Evolutionary conservation across 2,113 vertebrate species (phyloP).

Genomic region (Polypterus bichir): DNA sequence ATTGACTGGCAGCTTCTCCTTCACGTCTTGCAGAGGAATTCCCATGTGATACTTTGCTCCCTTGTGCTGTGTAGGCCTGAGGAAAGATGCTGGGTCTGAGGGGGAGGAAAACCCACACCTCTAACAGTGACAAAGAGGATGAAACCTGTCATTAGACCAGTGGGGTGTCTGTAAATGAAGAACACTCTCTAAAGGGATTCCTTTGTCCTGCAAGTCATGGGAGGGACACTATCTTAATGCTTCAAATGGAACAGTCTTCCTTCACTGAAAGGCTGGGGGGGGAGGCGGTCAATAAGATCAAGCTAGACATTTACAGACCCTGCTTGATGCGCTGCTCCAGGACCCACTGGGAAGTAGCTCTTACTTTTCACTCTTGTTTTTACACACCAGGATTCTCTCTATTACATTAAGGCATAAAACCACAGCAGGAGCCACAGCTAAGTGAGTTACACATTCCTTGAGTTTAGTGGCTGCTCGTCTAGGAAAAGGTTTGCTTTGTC

Average conservation of each 20-base stretch:
- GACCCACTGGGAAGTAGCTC: background rate
- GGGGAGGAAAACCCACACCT: background rate
- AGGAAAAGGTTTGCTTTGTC: too few species aligned
- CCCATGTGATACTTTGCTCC: too few species aligned
- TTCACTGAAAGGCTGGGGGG: too few species aligned
- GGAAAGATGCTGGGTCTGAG: background rate
- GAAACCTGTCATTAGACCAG: background rate
- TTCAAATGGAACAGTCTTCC: background rate
- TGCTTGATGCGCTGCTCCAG: background rate
- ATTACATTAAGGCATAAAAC: too few species aligned
- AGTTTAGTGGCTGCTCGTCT: too few species aligned
- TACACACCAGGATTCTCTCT: too few species aligned
- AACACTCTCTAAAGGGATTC: background rate
- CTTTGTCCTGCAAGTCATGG: background rate
- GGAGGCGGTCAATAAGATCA: background rate
- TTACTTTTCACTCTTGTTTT: background rate
- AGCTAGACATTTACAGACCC: background rate
- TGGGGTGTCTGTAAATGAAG: background rate
- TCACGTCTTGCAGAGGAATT: too few species aligned
- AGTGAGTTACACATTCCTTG: too few species aligned
- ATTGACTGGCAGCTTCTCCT: too few species aligned
- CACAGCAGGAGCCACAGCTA: too few species aligned
- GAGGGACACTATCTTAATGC: background rate
- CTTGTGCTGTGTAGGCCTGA: too few species aligned
- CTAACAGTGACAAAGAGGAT: background rate